Evolutionary conservation across 92 coral and sea anemone species (phyloP).

Genomic region (Bergia puertoricense): DNA sequence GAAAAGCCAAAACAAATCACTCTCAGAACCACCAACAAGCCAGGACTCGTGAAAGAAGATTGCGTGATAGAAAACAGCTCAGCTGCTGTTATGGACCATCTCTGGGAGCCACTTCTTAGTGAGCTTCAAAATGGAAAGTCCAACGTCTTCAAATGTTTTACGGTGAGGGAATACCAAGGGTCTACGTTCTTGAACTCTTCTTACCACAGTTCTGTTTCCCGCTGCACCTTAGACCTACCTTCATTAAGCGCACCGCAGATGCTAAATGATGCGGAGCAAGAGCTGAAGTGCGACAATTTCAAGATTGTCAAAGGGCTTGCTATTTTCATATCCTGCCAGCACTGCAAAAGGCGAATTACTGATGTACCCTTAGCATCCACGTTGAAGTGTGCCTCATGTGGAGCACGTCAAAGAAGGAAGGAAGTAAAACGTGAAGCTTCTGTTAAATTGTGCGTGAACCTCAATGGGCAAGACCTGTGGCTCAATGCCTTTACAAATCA

Average conservation of each 20-base stretch:
- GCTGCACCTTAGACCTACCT: constrained; percentile 29
- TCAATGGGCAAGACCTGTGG: constrained; percentile 40
- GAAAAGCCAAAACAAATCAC: constrained; percentile 24
- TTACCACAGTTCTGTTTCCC: constrained; percentile 33
- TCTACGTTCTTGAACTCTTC: not conserved
- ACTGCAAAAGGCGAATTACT: constrained; percentile 30
- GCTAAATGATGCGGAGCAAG: constrained; percentile 7
- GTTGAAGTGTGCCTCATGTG: no score
- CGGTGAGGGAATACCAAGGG: constrained; percentile 19
- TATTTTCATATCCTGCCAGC: constrained; percentile 31
- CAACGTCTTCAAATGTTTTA: constrained; percentile 35
- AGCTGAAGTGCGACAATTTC: constrained; percentile 9
- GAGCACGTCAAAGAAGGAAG: constrained; percentile 25
- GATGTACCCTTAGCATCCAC: not conserved
- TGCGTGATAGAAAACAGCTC: constrained; percentile 39
- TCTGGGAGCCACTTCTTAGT: constrained; percentile 36
- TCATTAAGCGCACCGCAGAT: constrained; percentile 18
- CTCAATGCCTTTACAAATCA: constrained; percentile 34
- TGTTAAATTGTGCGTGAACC: constrained; percentile 41
- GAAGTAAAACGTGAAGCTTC: constrained; percentile 37
- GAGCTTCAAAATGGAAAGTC: constrained; percentile 34
- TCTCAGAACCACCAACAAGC: not conserved
- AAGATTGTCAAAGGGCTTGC: constrained; percentile 34
- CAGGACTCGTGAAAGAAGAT: constrained; percentile 36
- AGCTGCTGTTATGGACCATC: not conserved